Base-by-base conservation (phyloP, 2,113 vertebrate genomes). In the Ammospiza nelsoni region DNA sequence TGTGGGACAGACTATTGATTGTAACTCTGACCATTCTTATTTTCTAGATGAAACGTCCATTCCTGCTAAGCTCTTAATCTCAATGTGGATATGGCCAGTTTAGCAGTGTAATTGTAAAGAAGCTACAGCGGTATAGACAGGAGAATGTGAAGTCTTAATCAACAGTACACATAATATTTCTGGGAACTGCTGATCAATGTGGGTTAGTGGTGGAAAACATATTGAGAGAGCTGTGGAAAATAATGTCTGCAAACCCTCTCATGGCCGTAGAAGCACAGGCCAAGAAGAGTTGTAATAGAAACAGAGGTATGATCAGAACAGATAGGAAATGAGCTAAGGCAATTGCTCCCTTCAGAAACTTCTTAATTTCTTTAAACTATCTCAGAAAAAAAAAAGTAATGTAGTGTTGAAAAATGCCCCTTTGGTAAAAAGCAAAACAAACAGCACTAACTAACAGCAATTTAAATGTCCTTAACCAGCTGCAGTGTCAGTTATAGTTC, bases 1-100 rank as follows among this genome's bases (percentile, higher is more conserved):
- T 48, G 51, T 33, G 25, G 75, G 82, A 93, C 88, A 76, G 75
- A 66, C 25, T 94, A 94, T 95, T 80, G 85, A 91, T 72, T 86
- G 39, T 35, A 80, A 91, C 39, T 91, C 87, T 88, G 71, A 28
- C 84, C 79, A 83, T 63, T 87, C 68, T 94, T 96, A 87, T 96
- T 94, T 96, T 91, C 75, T 44, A 95, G 75, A 80, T 95, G 69
- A 96, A 95, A 95, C 71, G 87, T 86, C 85, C 75, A 74, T 85
- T 95, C 55, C 91, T 79, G 33, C 59, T 95, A 94, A 97, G 63
- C 91, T 91, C 59, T 95, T 97, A 94, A 95, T 94, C 95, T 97
- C 91, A 69, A 25, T 59, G 94, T 48, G 84, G 94, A 85, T 92
- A 74, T 77, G 90, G 67, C 24, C 74, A 79, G 78, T 94, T 95